Evolutionary conservation across 2,113 vertebrate species (phyloP).

Genomic region (Mellivora capensis): DNA sequence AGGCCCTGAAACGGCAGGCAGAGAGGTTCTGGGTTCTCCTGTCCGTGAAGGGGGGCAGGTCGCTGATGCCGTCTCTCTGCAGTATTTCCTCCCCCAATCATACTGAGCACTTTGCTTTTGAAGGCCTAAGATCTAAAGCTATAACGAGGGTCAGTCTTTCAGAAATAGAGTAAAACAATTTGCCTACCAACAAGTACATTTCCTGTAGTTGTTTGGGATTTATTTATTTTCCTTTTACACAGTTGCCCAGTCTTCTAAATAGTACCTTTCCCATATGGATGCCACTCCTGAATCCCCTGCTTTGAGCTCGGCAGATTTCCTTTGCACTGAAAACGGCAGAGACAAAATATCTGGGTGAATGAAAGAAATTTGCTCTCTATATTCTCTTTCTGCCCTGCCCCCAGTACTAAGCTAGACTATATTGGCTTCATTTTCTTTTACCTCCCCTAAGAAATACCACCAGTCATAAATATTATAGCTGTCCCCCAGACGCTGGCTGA

Average conservation of each 20-base stretch:
- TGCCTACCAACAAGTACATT: slow-evolving; percentile 12
- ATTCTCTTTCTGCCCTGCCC: not conserved
- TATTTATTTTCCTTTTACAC: slow-evolving; percentile 53
- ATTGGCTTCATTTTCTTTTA: slow-evolving; percentile 62
- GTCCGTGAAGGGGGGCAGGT: not conserved
- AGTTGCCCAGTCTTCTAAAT: slow-evolving; percentile 62
- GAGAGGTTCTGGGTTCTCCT: not conserved
- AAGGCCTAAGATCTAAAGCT: not conserved
- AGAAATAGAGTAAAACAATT: slow-evolving; percentile 37
- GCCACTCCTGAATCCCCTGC: slow-evolving; percentile 51
- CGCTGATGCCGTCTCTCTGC: not conserved
- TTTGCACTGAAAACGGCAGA: slow-evolving; percentile 19
- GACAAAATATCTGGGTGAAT: not conserved
- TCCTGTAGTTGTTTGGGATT: slow-evolving; percentile 40
- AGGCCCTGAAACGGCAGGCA: not conserved
- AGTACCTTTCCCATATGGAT: slow-evolving; percentile 60
- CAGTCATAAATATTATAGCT: slow-evolving; percentile 64
- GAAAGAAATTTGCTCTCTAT: not conserved
- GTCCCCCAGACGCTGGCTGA: slow-evolving; percentile 43
- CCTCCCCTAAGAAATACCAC: slow-evolving; percentile 59
- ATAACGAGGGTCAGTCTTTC: not conserved
- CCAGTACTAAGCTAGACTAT: not conserved
- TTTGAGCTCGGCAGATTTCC: slow-evolving; percentile 68
- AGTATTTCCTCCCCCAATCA: slow-evolving; percentile 14
- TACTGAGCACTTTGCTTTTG: not conserved